phyloP scores from a whole-genome alignment of 2,113 vertebrate species.

The Perca flavescens region DNA sequence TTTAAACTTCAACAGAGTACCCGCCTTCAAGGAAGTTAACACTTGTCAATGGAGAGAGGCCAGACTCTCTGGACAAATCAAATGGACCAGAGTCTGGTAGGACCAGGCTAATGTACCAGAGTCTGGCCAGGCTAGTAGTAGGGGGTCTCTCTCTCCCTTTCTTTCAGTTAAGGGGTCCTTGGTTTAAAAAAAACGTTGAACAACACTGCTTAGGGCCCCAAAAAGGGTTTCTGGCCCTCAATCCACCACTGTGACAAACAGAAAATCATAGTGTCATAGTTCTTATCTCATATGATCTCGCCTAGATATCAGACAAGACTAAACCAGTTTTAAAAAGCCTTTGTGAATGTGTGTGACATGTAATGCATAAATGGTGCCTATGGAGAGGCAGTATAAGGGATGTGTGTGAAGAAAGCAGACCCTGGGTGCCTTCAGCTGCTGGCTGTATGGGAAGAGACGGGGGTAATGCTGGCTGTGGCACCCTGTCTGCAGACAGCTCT shows the following conservation, averaged over 20 bases:
- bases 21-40: too few species aligned
- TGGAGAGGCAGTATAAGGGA: not conserved
- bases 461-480: constrained; percentile 15
- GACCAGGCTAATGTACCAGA: too few species aligned
- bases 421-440: constrained; percentile 8
- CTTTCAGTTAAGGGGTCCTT: too few species aligned
- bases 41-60: too few species aligned
- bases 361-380: too few species aligned
- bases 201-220: not conserved
- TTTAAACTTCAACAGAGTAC: too few species aligned
- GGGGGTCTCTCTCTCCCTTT: too few species aligned
- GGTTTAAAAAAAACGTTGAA: too few species aligned
- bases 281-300: not conserved
- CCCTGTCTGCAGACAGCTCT: constrained; percentile 60
- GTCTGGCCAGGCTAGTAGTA: too few species aligned
- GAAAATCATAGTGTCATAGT: not conserved
- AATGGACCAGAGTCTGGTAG: too few species aligned
- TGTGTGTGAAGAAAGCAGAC: not conserved
- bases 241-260: not conserved
- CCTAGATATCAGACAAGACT: not conserved
- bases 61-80: too few species aligned
- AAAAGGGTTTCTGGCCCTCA: not conserved
- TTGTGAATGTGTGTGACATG: not conserved
- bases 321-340: not conserved
- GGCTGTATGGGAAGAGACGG: constrained; percentile 42